These are phyloP conservation scores for Papilio protenor DNA, from an alignment of 2,888 invertebrate genomes.

Conservation along the genomic window DNA sequence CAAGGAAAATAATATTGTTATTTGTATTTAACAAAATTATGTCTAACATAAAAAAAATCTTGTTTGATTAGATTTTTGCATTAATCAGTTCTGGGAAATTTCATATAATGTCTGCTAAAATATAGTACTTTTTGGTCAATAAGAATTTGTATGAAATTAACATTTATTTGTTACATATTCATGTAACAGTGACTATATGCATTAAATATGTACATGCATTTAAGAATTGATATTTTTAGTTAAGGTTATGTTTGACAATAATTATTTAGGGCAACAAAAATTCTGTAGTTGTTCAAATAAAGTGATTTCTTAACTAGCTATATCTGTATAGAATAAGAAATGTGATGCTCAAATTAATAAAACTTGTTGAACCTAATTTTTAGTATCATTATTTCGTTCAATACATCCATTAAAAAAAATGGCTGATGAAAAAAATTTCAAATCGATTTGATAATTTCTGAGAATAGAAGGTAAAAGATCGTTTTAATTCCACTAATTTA, in stretches of 20 bases:
- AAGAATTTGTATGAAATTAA: background rate
- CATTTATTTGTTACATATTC: background rate
- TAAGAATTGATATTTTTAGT: slow-evolving; percentile 5
- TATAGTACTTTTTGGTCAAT: background rate
- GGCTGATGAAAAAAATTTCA: background rate
- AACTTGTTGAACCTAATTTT: slow-evolving; percentile 17
- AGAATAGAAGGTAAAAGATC: background rate
- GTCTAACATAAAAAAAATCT: background rate
- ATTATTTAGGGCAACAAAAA: background rate
- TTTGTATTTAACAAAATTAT: background rate
- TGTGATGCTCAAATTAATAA: slow-evolving; percentile 31
- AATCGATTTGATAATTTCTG: background rate
- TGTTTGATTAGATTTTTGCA: background rate
- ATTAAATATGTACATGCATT: background rate
- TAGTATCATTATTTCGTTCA: background rate
- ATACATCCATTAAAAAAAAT: background rate
- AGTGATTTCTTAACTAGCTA: background rate
- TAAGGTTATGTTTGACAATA: slow-evolving; percentile 7
- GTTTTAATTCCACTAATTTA: background rate
- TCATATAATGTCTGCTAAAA: background rate
- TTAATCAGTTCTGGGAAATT: background rate
- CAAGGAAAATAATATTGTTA: background rate
- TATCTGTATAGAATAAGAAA: background rate
- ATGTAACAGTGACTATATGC: background rate
- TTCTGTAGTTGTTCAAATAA: background rate